Conservation (phyloP, 2,797 vertebrate genomes). For the Siniperca obscura region DNA sequence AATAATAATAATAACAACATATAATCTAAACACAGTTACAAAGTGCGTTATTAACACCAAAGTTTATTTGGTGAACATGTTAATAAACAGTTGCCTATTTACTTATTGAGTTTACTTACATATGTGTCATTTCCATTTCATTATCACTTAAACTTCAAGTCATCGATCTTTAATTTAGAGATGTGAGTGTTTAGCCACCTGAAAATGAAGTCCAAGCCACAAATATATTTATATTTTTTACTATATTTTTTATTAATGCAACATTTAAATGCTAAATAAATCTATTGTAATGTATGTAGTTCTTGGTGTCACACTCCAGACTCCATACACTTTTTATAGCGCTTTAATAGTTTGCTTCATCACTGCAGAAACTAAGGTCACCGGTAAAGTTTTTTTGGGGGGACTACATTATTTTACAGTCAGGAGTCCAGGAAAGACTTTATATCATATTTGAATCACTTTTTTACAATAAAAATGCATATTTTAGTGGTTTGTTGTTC, state of each 20-base stretch:
- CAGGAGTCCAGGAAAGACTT: not conserved
- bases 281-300: not conserved
- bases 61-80: no score
- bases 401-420: not conserved
- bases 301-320: not conserved
- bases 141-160: no score
- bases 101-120: no score
- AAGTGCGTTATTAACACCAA: no score
- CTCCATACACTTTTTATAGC: not conserved
- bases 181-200: no score
- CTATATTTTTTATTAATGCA: not conserved
- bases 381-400: not conserved
- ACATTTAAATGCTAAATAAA: not conserved
- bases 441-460: constrained; percentile 11
- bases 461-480: constrained; percentile 10
- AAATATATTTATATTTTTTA: no score
- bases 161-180: no score
- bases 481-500: constrained; percentile 21
- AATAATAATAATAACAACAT: no score
- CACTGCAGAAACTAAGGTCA: not conserved
- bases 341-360: not conserved
- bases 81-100: no score
- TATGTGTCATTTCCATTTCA: no score
- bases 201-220: no score
- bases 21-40: no score